phyloP scores from a whole-genome alignment of 2,888 invertebrate species.

The Tricholauxania praeusta region DNA sequence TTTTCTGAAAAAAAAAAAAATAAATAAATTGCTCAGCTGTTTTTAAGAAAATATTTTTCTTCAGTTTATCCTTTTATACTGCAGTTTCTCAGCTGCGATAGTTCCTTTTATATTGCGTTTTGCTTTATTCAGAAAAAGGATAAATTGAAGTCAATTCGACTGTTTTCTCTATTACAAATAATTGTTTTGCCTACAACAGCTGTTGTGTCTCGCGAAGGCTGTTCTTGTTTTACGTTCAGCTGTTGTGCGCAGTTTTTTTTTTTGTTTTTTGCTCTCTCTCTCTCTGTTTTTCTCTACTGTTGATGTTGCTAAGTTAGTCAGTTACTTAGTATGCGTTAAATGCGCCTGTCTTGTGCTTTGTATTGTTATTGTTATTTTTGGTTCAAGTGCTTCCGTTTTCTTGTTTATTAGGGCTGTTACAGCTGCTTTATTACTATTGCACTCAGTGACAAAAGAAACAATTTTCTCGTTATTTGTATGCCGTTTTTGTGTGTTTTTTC shows the following conservation, averaged over 20 bases:
- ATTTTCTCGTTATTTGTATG: not conserved
- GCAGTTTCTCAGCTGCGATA: no score
- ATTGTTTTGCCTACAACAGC: no score
- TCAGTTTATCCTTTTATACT: no score
- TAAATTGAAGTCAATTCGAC: no score
- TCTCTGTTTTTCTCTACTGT: slow-evolving; percentile 12
- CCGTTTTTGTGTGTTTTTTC: slow-evolving; percentile 14
- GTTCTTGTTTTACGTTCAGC: slow-evolving; percentile 1
- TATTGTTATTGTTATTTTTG: slow-evolving; percentile 24
- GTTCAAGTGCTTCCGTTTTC: slow-evolving; percentile 38
- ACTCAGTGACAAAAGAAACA: not conserved
- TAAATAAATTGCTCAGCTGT: no score
- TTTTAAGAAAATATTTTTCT: no score
- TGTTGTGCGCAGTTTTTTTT: slow-evolving; percentile 23
- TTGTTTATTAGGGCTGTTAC: slow-evolving; percentile 10
- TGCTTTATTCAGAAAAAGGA: no score
- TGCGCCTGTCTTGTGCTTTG: slow-evolving; percentile 6
- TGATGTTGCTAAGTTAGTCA: not conserved
- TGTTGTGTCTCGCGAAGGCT: no score
- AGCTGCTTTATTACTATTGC: not conserved
- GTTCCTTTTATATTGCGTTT: no score
- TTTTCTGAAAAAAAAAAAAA: no score
- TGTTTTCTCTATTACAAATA: no score
- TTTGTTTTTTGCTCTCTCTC: slow-evolving; percentile 32
- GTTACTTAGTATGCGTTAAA: not conserved